Conservation (phyloP, 2,888 invertebrate species). For the Andrena haemorrhoa region DNA sequence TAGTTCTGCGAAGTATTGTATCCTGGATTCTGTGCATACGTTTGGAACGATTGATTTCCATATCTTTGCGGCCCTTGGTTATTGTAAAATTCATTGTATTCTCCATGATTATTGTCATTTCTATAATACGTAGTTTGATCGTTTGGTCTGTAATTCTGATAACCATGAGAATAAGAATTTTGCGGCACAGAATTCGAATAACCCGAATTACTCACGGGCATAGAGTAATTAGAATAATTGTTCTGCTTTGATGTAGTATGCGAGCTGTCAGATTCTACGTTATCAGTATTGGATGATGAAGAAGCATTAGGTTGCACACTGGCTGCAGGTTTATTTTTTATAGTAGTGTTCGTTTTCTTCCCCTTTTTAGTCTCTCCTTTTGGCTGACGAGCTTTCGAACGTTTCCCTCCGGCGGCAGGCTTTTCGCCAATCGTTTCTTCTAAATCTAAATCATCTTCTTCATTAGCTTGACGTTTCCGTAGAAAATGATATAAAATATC, state of each 20-base stretch:
- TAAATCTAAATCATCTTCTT: conserved; percentile 92
- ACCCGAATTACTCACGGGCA: conserved; percentile 72
- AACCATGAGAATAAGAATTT: conserved; percentile 74
- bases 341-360: conserved; percentile 78
- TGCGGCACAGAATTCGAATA: conserved; percentile 74
- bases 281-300: conserved; percentile 75
- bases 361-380: conserved; percentile 84
- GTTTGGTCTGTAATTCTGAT: conserved; percentile 78
- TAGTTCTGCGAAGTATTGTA: conserved; percentile 76
- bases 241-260: conserved; percentile 68
- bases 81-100: conserved; percentile 78
- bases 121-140: conserved; percentile 80
- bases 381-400: conserved; percentile 82
- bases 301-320: conserved; percentile 86
- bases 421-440: conserved; percentile 90
- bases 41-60: conserved; percentile 77
- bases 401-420: conserved; percentile 80
- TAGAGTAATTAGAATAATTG: conserved; percentile 75
- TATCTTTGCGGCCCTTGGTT: conserved; percentile 79
- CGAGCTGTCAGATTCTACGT: conserved; percentile 53
- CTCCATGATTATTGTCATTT: conserved; percentile 72
- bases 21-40: conserved; percentile 76
- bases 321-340: conserved; percentile 86
- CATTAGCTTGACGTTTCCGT: conserved; percentile 92
- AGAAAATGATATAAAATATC: conserved; percentile 96